A percentile compares a stretch with the other conserved stretches of the same genome.
Conservation (phyloP, 2,888 invertebrate genomes). For the Parthenolecanium corni region DNA sequence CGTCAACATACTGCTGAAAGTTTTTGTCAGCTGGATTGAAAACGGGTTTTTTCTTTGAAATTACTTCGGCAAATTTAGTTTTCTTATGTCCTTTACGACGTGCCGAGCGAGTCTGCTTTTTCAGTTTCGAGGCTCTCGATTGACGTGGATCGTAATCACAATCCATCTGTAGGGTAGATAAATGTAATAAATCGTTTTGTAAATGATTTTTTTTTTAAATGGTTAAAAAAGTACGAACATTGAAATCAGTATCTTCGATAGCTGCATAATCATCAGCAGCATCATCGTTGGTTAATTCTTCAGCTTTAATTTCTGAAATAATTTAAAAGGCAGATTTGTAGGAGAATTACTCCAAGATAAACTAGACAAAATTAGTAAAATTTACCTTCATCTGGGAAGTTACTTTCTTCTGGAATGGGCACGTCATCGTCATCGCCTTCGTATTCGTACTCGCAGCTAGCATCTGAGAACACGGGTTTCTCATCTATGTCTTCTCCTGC, state of each 20-base stretch:
- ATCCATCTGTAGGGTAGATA: constrained; percentile 58
- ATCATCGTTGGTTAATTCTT: not conserved
- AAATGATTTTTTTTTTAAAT: too few relatives aligned
- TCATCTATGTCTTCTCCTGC: constrained; percentile 53
- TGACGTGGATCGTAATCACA: constrained; percentile 61
- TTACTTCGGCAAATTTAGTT: constrained; percentile 36
- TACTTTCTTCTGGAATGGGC: constrained; percentile 31
- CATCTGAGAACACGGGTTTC: constrained; percentile 76
- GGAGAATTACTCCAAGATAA: not conserved
- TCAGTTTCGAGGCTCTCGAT: constrained; percentile 41
- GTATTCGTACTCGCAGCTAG: constrained; percentile 46
- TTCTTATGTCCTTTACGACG: constrained; percentile 51
- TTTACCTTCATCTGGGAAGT: too few relatives aligned
- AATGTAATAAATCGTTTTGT: not conserved
- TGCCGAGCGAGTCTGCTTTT: constrained; percentile 47
- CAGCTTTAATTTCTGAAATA: not conserved
- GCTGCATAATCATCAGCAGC: not conserved
- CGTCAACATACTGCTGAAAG: constrained; percentile 80
- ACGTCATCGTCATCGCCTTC: constrained; percentile 35
- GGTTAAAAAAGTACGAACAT: not conserved
- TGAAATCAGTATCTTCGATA: constrained; percentile 21
- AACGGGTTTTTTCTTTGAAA: constrained; percentile 65
- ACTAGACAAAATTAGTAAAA: too few relatives aligned
- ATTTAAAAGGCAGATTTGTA: not conserved
- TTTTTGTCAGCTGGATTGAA: constrained; percentile 67